phyloP scores from a whole-genome alignment of 2,113 vertebrate species.

The Urocynchramus pylzowi region DNA sequence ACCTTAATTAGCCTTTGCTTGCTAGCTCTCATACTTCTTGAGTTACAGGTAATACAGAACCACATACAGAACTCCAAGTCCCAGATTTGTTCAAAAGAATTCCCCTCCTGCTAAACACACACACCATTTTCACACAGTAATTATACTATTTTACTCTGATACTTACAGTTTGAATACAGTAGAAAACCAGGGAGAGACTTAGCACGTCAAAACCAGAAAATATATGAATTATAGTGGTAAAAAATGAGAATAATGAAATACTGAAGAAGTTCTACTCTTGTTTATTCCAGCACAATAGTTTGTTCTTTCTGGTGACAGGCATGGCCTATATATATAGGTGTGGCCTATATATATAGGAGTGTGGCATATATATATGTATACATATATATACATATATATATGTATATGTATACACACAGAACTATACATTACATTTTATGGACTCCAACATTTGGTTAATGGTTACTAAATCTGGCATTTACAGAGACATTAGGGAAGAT shows the following conservation, averaged over 20 bases:
- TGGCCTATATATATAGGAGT: background rate
- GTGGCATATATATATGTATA: background rate
- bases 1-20: background rate
- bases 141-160: background rate
- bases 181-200: background rate
- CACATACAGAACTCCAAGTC: background rate
- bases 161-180: background rate
- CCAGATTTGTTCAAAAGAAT: background rate
- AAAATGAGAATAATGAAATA: background rate
- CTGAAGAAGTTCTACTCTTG: background rate
- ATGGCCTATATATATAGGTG: background rate
- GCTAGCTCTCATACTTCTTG: background rate
- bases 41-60: background rate
- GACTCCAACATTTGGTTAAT: slow-evolving; percentile 41
- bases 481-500: slow-evolving; percentile 18
- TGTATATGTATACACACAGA: background rate
- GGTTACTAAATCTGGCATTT: slow-evolving; percentile 47
- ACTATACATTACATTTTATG: slow-evolving; percentile 31
- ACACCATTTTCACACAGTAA: background rate
- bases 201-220: background rate
- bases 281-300: background rate
- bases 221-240: background rate
- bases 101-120: background rate
- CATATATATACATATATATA: background rate
- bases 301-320: background rate